These are phyloP conservation scores for Meloidogyne exigua DNA, from an alignment of 1,140 invertebrate genomes.

Conservation along the genomic window DNA sequence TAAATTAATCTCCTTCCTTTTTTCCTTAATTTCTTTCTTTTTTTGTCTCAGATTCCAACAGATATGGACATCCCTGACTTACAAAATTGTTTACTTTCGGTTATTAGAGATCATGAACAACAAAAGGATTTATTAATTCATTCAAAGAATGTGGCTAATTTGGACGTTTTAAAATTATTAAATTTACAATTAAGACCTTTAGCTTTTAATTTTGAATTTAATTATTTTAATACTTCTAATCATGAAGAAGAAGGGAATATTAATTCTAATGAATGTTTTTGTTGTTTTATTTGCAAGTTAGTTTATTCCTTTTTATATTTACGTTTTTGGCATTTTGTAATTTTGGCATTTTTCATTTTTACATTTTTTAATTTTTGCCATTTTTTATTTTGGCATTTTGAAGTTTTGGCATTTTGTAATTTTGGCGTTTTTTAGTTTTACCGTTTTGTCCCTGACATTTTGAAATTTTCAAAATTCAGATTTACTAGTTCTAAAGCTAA, in stretches of 20 bases:
- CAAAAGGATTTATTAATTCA: conserved; percentile 69
- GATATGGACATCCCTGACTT: conserved; percentile 83
- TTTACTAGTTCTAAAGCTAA: no score
- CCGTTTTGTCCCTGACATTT: no score
- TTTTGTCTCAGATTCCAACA: conserved; percentile 77
- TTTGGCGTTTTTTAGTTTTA: no score
- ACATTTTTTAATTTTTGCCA: no score
- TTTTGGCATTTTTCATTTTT: neutral
- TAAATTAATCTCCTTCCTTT: no score
- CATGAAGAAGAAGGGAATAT: neutral
- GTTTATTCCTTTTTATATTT: neutral
- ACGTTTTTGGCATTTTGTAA: neutral
- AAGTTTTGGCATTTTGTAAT: no score
- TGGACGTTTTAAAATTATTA: conserved; percentile 37
- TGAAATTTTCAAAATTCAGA: no score
- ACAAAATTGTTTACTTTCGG: conserved; percentile 85
- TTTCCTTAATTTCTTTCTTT: no score
- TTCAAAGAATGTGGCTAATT: conserved; percentile 32
- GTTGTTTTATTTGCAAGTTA: conserved; percentile 15
- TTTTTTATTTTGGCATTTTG: no score
- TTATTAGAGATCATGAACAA: conserved; percentile 90
- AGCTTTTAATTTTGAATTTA: neutral
- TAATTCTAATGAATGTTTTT: neutral
- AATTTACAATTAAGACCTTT: conserved; percentile 9
- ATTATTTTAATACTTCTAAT: no score